Conservation (phyloP, 2,113 vertebrate species). For the Forbesichthys agassizii region DNA sequence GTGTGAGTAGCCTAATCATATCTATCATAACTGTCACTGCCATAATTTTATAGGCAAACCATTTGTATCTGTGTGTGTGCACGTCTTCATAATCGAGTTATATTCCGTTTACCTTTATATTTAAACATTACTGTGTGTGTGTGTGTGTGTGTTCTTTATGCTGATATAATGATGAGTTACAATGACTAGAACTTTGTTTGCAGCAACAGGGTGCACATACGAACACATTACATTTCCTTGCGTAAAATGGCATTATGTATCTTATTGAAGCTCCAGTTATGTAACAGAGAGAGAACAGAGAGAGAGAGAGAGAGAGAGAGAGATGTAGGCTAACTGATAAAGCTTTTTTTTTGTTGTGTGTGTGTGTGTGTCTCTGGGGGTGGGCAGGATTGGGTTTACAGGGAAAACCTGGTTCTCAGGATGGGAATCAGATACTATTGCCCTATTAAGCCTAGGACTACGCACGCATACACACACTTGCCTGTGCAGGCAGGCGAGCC, state of each 20-base stretch:
- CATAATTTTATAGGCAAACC: too few relatives aligned
- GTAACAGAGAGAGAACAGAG: slow-evolving; percentile 21
- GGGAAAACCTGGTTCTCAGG: slow-evolving; percentile 49
- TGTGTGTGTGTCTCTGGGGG: neutral
- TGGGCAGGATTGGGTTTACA: slow-evolving; percentile 37
- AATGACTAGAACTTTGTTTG: neutral
- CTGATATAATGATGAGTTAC: neutral
- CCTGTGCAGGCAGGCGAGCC: neutral
- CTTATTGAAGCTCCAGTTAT: slow-evolving; percentile 38
- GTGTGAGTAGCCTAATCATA: too few relatives aligned
- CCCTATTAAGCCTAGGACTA: slow-evolving; percentile 16
- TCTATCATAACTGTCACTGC: too few relatives aligned
- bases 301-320: neutral
- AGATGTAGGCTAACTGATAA: too few relatives aligned
- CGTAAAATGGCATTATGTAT: neutral
- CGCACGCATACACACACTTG: slow-evolving; percentile 24
- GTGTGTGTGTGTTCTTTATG: neutral
- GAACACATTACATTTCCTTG: neutral
- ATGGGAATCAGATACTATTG: slow-evolving; percentile 56
- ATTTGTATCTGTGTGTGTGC: neutral
- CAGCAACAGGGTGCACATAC: neutral
- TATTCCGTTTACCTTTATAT: neutral
- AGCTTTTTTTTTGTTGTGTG: neutral
- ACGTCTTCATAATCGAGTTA: neutral
- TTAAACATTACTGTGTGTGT: neutral